These are phyloP conservation scores for Cettia cetti DNA, from an alignment of 2,113 vertebrate species.

Conservation along the genomic window DNA sequence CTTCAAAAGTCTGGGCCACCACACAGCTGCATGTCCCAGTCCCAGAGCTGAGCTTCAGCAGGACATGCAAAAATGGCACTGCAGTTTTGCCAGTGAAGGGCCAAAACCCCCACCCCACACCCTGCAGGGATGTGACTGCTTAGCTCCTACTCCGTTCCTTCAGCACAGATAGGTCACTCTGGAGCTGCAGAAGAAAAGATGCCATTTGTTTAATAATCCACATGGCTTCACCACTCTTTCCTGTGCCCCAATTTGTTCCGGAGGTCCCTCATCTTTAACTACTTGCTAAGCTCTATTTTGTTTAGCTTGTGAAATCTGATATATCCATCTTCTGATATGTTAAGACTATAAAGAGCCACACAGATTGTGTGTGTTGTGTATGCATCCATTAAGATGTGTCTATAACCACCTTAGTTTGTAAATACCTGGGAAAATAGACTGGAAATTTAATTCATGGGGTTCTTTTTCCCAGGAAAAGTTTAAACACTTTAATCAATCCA, in stretches of 20 bases:
- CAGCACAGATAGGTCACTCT: not conserved
- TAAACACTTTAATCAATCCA: constrained; percentile 10
- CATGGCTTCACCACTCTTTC: not conserved
- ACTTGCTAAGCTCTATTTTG: not conserved
- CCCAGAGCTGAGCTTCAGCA: not conserved
- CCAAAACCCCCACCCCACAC: not conserved
- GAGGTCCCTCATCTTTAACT: not conserved
- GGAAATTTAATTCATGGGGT: not conserved
- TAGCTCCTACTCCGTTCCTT: not conserved
- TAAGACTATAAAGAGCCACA: not conserved
- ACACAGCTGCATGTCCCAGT: accelerated
- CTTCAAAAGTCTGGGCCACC: not conserved
- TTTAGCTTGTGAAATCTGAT: constrained; percentile 1
- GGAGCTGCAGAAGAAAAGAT: not conserved
- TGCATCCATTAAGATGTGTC: not conserved
- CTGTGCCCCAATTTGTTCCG: not conserved
- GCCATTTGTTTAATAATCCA: not conserved
- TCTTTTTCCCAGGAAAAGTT: not conserved
- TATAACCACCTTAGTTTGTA: not conserved
- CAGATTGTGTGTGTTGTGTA: not conserved
- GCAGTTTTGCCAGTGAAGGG: not conserved
- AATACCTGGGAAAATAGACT: not conserved
- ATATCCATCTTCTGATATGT: not conserved
- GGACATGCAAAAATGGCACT: not conserved
- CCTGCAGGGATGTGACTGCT: not conserved